Conservation (phyloP, 2,113 vertebrate species). For the Marmota flaviventris region DNA sequence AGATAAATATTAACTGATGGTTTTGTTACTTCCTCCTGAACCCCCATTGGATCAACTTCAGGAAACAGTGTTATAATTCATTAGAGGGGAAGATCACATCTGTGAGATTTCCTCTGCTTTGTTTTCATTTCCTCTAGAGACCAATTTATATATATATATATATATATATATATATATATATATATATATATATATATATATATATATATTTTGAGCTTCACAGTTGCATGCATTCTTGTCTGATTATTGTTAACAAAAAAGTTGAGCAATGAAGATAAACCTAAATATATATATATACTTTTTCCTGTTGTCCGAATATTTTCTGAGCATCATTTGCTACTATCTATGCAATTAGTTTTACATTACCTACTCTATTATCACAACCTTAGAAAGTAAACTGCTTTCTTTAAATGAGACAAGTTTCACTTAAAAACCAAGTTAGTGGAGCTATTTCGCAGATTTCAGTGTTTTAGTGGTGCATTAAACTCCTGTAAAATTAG, state of each 20-base stretch:
- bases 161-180: too few relatives aligned
- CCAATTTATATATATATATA: not conserved
- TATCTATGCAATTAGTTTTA: not conserved
- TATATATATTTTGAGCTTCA: not conserved
- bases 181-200: not conserved
- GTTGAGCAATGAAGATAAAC: not conserved
- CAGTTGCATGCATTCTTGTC: not conserved
- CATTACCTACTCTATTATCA: not conserved
- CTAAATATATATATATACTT: not conserved
- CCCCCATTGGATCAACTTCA: not conserved
- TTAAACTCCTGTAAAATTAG: conserved; percentile 66
- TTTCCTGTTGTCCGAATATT: not conserved
- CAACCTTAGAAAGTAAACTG: conserved; percentile 36
- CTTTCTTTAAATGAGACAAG: conserved; percentile 38
- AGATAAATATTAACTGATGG: not conserved
- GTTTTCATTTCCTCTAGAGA: not conserved
- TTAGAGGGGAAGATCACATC: not conserved
- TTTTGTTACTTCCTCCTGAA: not conserved
- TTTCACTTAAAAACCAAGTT: conserved; percentile 59
- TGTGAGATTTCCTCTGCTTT: not conserved
- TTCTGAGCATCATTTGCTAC: not conserved
- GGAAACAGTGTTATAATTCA: not conserved
- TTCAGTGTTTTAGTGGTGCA: not conserved
- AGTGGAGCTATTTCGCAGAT: conserved; percentile 33
- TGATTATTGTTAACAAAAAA: conserved; percentile 6